Conservation (phyloP, 2,113 vertebrate genomes). For the Brachyhypopomus occidentalis region DNA sequence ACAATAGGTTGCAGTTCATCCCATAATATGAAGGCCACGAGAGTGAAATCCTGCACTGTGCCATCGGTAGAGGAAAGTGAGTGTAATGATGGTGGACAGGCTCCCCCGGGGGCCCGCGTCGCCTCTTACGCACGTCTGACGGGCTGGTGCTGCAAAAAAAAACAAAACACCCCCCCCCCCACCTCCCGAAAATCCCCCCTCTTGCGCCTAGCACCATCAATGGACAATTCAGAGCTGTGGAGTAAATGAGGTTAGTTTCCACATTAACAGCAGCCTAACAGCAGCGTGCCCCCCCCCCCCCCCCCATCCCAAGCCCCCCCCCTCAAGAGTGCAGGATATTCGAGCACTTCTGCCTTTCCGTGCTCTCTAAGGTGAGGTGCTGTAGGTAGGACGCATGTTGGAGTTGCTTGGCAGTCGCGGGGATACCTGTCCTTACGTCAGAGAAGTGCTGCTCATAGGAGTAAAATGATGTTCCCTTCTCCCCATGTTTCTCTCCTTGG, state of each 20-base stretch:
- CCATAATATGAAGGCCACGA: not conserved
- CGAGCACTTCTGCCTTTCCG: not conserved
- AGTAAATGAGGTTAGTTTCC: constrained; percentile 45
- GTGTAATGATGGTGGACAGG: constrained; percentile 8
- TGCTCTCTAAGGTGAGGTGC: no score
- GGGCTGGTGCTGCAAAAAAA: not conserved
- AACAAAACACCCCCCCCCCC: no score
- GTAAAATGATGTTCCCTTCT: not conserved
- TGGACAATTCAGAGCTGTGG: constrained; percentile 38
- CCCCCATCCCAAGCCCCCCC: no score
- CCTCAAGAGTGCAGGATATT: no score
- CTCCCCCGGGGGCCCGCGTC: constrained; percentile 9
- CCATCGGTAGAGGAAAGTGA: constrained; percentile 22
- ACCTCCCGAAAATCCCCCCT: constrained; percentile 8
- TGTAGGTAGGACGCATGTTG: no score
- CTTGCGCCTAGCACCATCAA: constrained; percentile 26
- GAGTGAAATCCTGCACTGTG: not conserved
- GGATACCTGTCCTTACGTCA: constrained; percentile 15
- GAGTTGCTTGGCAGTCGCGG: not conserved
- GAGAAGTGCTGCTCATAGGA: not conserved
- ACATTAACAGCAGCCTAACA: constrained; percentile 38
- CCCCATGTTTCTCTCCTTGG: no score
- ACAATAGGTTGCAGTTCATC: constrained; percentile 9
- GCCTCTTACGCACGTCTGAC: constrained; percentile 16
- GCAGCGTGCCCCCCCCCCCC: no score